These are phyloP conservation scores for Palloptera scutellata DNA, from an alignment of 2,888 invertebrate genomes.

Conservation along the genomic window DNA sequence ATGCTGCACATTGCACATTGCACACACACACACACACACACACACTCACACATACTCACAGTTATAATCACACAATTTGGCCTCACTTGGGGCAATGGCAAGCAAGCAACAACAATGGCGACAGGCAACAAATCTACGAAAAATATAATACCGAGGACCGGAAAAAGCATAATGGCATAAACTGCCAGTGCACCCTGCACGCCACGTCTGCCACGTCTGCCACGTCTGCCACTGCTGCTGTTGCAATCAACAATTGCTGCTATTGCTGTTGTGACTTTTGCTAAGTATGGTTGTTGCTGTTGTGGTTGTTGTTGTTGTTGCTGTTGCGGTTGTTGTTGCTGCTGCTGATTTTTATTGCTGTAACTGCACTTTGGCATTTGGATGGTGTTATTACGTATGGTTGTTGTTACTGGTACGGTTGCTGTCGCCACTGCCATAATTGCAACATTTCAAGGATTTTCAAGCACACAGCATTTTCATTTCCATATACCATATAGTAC, in stretches of 20 bases:
- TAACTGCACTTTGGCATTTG: not conserved
- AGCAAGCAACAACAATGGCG: not conserved
- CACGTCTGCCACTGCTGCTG: not conserved
- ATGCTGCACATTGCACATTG: not conserved
- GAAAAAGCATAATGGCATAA: constrained; percentile 2
- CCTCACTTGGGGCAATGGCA: not conserved
- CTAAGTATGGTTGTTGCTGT: too few relatives aligned
- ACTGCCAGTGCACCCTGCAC: not conserved
- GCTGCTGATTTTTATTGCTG: not conserved
- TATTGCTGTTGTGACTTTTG: too few relatives aligned
- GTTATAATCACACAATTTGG: constrained; percentile 5
- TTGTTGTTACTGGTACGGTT: not conserved
- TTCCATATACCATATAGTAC: too few relatives aligned
- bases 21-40: not conserved
- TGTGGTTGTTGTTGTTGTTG: too few relatives aligned
- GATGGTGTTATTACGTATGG: constrained; percentile 5
- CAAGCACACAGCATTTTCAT: constrained; percentile 11
- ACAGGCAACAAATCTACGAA: not conserved
- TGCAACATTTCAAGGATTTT: constrained; percentile 8
- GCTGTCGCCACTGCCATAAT: constrained; percentile 3
- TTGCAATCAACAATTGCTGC: too few relatives aligned
- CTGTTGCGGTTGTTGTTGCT: too few relatives aligned
- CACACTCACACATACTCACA: too few relatives aligned
- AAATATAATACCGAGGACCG: not conserved
- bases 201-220: not conserved